phyloP scores from a whole-genome alignment of 2,113 vertebrate genomes.

The Alces alces region DNA sequence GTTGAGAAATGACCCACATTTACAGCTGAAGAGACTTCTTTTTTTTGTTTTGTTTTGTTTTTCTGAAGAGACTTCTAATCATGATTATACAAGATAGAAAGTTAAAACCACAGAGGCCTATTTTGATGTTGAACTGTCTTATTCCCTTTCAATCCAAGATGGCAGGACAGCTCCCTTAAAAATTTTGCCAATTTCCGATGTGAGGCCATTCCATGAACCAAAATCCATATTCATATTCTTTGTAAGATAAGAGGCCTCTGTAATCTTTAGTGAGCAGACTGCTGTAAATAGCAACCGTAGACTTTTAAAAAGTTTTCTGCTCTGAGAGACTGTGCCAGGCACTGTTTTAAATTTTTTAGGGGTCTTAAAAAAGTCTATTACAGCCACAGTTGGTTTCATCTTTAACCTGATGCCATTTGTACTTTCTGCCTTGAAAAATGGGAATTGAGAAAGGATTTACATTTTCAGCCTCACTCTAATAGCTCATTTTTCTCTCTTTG shows the following conservation, averaged over 20 bases:
- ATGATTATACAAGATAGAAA: neutral
- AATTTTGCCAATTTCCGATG: neutral
- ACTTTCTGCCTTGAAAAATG: neutral
- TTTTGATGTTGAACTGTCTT: neutral
- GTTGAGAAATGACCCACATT: neutral
- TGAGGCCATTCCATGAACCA: neutral
- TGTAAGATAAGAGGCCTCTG: neutral
- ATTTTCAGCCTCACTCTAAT: neutral
- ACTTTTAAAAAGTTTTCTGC: neutral
- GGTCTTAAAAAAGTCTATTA: neutral
- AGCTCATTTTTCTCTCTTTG: neutral
- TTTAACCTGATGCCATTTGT: neutral
- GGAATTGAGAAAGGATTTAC: neutral
- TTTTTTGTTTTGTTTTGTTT: too few relatives aligned
- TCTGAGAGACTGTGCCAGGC: neutral
- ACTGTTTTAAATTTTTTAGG: neutral
- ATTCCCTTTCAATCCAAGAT: neutral
- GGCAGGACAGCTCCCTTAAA: neutral
- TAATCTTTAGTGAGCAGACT: neutral
- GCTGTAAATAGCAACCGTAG: neutral
- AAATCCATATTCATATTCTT: neutral
- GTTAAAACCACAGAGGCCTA: neutral
- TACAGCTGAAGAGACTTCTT: neutral
- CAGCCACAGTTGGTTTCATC: neutral
- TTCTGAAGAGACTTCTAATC: neutral